These are phyloP conservation scores for Exaiptasia diaphana DNA, from an alignment of 64 coral and sea anemone species.

Conservation along the genomic window DNA sequence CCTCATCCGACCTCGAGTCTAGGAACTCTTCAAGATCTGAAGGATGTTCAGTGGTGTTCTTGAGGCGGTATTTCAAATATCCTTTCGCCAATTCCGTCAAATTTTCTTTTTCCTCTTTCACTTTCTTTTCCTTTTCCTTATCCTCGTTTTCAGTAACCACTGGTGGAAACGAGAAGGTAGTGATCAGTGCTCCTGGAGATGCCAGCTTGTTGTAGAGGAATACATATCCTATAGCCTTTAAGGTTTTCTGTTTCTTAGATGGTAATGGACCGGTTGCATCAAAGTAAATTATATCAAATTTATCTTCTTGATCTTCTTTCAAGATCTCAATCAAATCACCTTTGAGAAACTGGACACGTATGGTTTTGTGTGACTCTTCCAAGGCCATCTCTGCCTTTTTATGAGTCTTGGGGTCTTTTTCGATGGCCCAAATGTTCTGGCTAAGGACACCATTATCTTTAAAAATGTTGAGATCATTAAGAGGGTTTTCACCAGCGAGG, in stretches of 20 bases:
- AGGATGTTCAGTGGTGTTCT: neutral
- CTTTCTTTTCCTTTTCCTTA: neutral
- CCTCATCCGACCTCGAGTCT: neutral
- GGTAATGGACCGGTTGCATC: constrained; percentile 22
- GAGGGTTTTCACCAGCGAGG: constrained; percentile 29
- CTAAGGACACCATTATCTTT: constrained; percentile 27
- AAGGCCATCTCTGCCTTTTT: neutral
- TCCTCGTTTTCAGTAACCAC: neutral
- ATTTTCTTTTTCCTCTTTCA: neutral
- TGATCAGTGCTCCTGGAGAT: constrained; percentile 52
- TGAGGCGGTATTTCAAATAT: constrained; percentile 7
- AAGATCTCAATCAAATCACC: constrained; percentile 20
- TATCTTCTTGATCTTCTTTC: constrained; percentile 7
- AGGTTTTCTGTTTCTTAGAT: neutral
- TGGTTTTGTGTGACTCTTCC: neutral
- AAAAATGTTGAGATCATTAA: constrained; percentile 40
- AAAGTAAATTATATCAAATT: constrained; percentile 68
- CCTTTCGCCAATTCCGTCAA: neutral
- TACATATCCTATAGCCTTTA: constrained; percentile 21
- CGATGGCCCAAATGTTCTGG: constrained; percentile 53
- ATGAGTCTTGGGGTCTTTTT: constrained; percentile 10
- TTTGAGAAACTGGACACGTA: constrained; percentile 18
- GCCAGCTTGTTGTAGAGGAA: constrained; percentile 30
- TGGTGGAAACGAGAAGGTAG: constrained; percentile 57
- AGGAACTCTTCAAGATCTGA: neutral